These are phyloP conservation scores for Spisula solida DNA, from an alignment of 2,888 invertebrate genomes.

Conservation along the genomic window DNA sequence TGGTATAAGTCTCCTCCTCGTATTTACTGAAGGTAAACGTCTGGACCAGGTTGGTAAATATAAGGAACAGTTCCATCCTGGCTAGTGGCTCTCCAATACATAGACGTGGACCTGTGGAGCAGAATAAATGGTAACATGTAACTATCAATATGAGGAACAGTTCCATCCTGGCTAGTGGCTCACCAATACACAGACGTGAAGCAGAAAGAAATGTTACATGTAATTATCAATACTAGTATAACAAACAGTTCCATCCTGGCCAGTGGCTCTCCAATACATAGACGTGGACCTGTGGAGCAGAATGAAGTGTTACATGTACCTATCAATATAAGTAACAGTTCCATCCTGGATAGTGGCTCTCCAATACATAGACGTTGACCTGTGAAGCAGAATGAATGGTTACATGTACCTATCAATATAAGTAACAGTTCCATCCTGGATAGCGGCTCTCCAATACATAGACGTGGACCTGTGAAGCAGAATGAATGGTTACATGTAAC, in stretches of 20 bases:
- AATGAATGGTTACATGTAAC: not conserved
- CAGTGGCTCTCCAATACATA: no score
- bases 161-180: no score
- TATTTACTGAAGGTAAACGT: constrained; percentile 66
- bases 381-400: no score
- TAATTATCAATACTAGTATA: no score
- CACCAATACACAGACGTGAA: not conserved
- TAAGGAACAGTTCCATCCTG: constrained; percentile 77
- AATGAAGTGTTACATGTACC: no score
- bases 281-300: no score
- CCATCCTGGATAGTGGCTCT: constrained; percentile 11
- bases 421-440: constrained; percentile 78
- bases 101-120: constrained; percentile 71
- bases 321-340: constrained; percentile 75
- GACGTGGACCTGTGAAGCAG: constrained; percentile 68
- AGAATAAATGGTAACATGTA: not conserved
- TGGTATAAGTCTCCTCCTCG: constrained; percentile 49
- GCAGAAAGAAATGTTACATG: not conserved
- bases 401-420: constrained; percentile 50
- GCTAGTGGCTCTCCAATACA: constrained; percentile 79
- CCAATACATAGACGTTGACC: no score
- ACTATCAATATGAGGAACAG: no score
- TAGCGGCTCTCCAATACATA: constrained; percentile 77
- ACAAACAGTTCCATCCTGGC: no score
- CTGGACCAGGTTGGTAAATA: constrained; percentile 75